Conservation (phyloP, 2,888 invertebrate genomes). For the Zygothrica quintamaculata region DNA sequence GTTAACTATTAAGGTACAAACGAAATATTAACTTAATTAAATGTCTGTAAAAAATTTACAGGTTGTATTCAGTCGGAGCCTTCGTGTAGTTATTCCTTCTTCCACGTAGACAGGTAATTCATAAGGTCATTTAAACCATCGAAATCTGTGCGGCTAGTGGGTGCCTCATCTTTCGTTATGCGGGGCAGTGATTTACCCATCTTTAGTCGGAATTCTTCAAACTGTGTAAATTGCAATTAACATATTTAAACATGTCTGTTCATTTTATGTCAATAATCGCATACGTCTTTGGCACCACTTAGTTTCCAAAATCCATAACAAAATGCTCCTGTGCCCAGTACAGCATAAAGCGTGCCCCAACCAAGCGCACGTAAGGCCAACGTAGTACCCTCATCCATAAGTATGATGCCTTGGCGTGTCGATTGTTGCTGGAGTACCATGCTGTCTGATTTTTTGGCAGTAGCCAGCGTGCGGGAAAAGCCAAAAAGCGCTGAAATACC, state of each 20-base stretch:
- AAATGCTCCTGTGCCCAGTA: slow-evolving; percentile 92
- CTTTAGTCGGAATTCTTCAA: slow-evolving; percentile 92
- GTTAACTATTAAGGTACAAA: slow-evolving; percentile 18
- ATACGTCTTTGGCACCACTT: slow-evolving; percentile 93
- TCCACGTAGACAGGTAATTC: slow-evolving; percentile 88
- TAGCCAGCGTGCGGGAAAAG: slow-evolving; percentile 91
- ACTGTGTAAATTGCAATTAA: slow-evolving; percentile 85
- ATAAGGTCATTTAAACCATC: slow-evolving; percentile 93
- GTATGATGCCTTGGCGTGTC: slow-evolving; percentile 86
- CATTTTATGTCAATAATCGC: slow-evolving; percentile 52
- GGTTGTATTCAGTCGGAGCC: slow-evolving; percentile 9
- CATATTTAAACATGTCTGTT: neutral
- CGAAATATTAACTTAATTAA: slow-evolving; percentile 5
- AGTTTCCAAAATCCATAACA: slow-evolving; percentile 95
- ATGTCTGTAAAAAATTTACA: slow-evolving; percentile 1
- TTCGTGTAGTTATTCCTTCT: slow-evolving; percentile 72
- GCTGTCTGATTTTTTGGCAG: slow-evolving; percentile 92
- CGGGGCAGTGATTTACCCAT: slow-evolving; percentile 91
- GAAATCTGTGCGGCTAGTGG: slow-evolving; percentile 94
- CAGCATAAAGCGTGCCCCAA: slow-evolving; percentile 94
- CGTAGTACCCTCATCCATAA: slow-evolving; percentile 91
- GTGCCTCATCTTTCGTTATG: slow-evolving; percentile 91
- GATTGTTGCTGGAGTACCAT: slow-evolving; percentile 90
- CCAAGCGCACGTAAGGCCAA: slow-evolving; percentile 93
- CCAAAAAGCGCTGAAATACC: slow-evolving; percentile 92